Evolutionary conservation across 2,888 invertebrate species (phyloP).

Genomic region (Nesidiocoris tenuis): DNA sequence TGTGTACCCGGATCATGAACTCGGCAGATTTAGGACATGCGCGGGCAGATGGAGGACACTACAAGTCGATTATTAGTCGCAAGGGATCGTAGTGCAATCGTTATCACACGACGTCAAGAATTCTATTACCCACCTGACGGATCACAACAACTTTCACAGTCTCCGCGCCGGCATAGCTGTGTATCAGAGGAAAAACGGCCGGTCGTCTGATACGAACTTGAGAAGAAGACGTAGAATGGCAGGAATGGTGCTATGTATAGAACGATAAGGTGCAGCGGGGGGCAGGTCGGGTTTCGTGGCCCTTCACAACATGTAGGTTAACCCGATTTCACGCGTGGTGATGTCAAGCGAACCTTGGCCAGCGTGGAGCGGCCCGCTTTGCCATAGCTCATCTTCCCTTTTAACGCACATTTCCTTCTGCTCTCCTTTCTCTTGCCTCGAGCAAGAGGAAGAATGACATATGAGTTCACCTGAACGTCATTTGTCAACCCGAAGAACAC

Average conservation of each 20-base stretch:
- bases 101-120: too few relatives aligned
- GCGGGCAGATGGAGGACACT: too few relatives aligned
- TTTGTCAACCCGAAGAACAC: not conserved
- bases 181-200: too few relatives aligned
- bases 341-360: conserved; percentile 36
- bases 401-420: not conserved
- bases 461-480: not conserved
- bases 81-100: too few relatives aligned
- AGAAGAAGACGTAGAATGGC: not conserved
- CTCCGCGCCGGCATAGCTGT: too few relatives aligned
- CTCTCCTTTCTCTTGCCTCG: conserved; percentile 3
- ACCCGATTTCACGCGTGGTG: conserved; percentile 36
- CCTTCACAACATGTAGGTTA: conserved; percentile 39
- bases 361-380: conserved; percentile 12
- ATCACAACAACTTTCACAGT: too few relatives aligned
- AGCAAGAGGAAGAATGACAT: not conserved
- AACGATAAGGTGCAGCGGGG: too few relatives aligned
- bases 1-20: too few relatives aligned
- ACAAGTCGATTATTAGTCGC: too few relatives aligned
- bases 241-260: not conserved
- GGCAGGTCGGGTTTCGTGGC: conserved; percentile 5
- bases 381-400: not conserved
- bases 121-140: too few relatives aligned
- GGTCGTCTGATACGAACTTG: too few relatives aligned
- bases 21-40: too few relatives aligned